phyloP scores from a whole-genome alignment of 2,888 invertebrate species.

The Salticus scenicus region DNA sequence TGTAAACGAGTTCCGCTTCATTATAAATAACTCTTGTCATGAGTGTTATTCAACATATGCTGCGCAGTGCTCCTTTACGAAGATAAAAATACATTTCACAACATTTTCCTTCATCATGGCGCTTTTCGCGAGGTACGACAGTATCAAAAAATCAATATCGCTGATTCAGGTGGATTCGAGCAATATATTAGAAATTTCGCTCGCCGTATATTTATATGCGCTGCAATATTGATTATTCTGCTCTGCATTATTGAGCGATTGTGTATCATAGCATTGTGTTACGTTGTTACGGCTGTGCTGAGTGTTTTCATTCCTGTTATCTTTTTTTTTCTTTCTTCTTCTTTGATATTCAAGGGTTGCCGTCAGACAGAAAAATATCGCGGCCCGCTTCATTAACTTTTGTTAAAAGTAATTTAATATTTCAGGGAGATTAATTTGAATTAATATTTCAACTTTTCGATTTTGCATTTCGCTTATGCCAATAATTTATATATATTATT shows the following conservation, averaged over 20 bases:
- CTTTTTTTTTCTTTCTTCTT: no score
- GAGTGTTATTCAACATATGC: slow-evolving; percentile 48
- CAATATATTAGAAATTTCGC: slow-evolving; percentile 66
- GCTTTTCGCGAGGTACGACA: slow-evolving; percentile 46
- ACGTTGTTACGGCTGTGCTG: slow-evolving; percentile 46
- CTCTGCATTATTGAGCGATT: slow-evolving; percentile 67
- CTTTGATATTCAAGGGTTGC: slow-evolving; percentile 47
- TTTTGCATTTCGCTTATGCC: no score
- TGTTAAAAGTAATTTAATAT: background rate
- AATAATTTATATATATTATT: no score
- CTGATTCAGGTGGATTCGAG: slow-evolving; percentile 61
- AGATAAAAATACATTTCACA: slow-evolving; percentile 63
- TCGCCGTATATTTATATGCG: slow-evolving; percentile 62
- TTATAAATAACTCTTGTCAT: slow-evolving; percentile 18
- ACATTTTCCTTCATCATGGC: slow-evolving; percentile 48
- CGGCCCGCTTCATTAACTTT: slow-evolving; percentile 17
- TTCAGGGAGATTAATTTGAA: background rate
- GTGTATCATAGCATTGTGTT: slow-evolving; percentile 58
- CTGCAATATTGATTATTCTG: slow-evolving; percentile 67
- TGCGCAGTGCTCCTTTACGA: slow-evolving; percentile 2
- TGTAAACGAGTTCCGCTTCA: background rate
- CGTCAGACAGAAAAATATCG: slow-evolving; percentile 33
- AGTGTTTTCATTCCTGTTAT: slow-evolving; percentile 15
- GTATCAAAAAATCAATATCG: slow-evolving; percentile 68
- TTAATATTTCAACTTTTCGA: no score